Base-by-base conservation (phyloP, 2,888 invertebrate genomes). In the Strigamia maritima region DNA sequence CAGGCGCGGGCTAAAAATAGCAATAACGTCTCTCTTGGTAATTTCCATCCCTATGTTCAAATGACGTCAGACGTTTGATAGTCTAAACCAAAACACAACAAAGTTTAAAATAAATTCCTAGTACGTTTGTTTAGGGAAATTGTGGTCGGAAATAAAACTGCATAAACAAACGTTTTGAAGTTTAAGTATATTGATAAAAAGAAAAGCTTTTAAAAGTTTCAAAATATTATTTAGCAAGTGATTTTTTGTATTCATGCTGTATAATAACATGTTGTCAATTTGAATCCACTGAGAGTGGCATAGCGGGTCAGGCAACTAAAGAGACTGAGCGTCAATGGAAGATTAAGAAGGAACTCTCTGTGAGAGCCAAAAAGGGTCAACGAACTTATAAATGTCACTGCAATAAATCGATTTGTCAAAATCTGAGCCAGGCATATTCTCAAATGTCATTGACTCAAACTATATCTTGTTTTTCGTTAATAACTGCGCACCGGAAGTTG, bases 341-440 rank as follows among this genome's bases (percentile, higher is more conserved):
- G 49, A 49, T 49, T n/a, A 49, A n/a, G 19, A 16, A 49, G 49
- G 49, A 31, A 49, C 49, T 14, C 49, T 19, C 49, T 49, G 49
- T 49, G 49, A n/a, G 44, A 49, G 49, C 49, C n/a, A 49, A 49
- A 49, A 49, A 49, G 49, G 49, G 49, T 49, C 49, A 49, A 49
- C 49, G 49, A 49, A 49, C 49, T 49, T 49, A n/a, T n/a, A 19
- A 10, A 49, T 49, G 49, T 19, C 49, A 49, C 19, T 19, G 8
- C n/a, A n/a, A 49, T 16, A 16, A 49, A 49, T 49, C 49, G 49
- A 49, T 49, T 49, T n/a, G 49, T n/a, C 49, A 16, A 49, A 40
- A 49, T 49, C 49, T 19, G 19, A 49, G n/a, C 6, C 19, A 2
- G 10, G 6, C 31, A 31, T 31, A 31, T 31, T 31, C 31, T 31